phyloP scores from a whole-genome alignment of 2,113 vertebrate species.

The Engystomops pustulosus region DNA sequence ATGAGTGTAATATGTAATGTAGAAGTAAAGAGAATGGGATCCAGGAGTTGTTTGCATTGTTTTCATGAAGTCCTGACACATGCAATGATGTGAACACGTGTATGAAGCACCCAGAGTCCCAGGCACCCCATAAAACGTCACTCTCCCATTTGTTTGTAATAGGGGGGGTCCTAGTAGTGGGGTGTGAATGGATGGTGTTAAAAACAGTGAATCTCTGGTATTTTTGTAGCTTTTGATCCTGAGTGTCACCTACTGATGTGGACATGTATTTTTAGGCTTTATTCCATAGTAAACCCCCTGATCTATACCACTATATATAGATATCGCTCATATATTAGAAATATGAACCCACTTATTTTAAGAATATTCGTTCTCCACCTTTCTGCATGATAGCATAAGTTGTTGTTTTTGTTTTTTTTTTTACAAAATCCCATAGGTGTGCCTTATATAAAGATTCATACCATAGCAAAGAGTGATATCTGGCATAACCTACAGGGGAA shows the following conservation, averaged over 20 bases:
- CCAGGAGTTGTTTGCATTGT: not conserved
- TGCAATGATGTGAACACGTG: constrained; percentile 41
- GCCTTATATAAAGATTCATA: not conserved
- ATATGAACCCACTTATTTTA: not conserved
- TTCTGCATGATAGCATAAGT: too few species aligned
- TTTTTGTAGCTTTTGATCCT: constrained; percentile 31
- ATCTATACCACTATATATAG: not conserved
- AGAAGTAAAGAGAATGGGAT: not conserved
- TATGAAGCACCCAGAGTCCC: constrained; percentile 17
- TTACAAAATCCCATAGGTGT: too few species aligned
- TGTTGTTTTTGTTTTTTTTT: too few species aligned
- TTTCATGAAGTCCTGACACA: constrained; percentile 10
- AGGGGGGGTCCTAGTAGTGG: not conserved
- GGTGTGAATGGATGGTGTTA: constrained; percentile 19
- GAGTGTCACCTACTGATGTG: not conserved
- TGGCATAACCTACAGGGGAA: not conserved
- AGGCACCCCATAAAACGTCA: not conserved
- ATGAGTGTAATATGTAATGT: too few species aligned
- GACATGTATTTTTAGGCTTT: not conserved
- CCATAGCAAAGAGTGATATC: not conserved
- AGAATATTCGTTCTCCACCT: not conserved
- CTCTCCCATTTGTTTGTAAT: constrained; percentile 21
- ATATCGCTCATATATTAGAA: not conserved
- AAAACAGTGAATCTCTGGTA: not conserved
- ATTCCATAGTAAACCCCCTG: not conserved